Percentiles rank a stretch among this genome's conserved stretches.
These are phyloP conservation scores for Porites lutea DNA, from an alignment of 64 coral and sea anemone genomes.

Conservation along the genomic window DNA sequence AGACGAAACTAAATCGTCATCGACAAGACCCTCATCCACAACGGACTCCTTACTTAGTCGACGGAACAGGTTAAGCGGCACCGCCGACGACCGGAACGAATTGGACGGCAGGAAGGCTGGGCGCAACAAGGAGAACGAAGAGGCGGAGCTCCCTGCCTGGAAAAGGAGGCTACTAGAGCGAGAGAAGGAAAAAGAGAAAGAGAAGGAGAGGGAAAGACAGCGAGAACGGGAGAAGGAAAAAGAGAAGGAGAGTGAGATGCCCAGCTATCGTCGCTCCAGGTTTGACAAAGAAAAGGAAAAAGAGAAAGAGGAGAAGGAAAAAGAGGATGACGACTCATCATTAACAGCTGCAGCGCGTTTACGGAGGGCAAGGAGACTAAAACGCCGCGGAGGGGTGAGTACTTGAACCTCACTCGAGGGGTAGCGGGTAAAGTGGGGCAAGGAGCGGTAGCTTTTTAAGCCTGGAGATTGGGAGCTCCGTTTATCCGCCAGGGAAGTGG, in stretches of 20 bases:
- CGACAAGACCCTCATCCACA: constrained; percentile 4
- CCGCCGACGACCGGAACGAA: constrained; percentile 41
- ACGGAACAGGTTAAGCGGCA: constrained; percentile 38
- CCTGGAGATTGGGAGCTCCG: too few species aligned
- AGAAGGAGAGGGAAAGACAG: constrained; percentile 67
- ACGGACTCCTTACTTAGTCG: constrained; percentile 42
- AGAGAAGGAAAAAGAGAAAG: constrained; percentile 71
- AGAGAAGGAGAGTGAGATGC: constrained; percentile 75
- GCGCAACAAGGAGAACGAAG: constrained; percentile 83
- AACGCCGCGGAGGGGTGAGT: constrained; percentile 75
- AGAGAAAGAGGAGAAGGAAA: constrained; percentile 59
- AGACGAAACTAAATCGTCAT: constrained; percentile 19
- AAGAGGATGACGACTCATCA: constrained; percentile 56
- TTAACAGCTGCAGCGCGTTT: constrained; percentile 43
- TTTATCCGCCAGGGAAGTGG: too few species aligned
- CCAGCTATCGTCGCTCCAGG: constrained; percentile 33
- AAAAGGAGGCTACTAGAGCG: constrained; percentile 68
- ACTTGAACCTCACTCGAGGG: background rate
- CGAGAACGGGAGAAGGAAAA: constrained; percentile 72
- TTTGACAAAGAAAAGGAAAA: constrained; percentile 32
- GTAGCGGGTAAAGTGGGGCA: background rate
- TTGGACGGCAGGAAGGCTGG: background rate
- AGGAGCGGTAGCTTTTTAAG: too few species aligned
- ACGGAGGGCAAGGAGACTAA: constrained; percentile 70
- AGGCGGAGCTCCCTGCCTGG: constrained; percentile 70